Evolutionary conservation across 2,888 invertebrate species (phyloP), one percentile per base, ranked within the genome.

Genomic region (Phymatocera aterrima): DNA sequence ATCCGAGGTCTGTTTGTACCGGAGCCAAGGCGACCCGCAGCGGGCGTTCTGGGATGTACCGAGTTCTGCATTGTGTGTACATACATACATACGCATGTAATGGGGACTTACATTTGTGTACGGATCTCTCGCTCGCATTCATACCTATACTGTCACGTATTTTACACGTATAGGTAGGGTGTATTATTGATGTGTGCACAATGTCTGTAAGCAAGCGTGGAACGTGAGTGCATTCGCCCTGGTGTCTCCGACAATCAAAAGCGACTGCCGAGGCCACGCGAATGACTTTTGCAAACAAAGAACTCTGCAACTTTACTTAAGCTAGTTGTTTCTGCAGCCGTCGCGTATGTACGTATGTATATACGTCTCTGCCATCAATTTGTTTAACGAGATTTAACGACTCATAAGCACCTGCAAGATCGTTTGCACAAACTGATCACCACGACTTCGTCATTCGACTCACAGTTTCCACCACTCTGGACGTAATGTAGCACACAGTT

Each of bases 251-350:
- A 81, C 81, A 81, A 83, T 83, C 81, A 83, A 81, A 80, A 79
- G 78, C 81, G 43, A 79, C 78, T 61, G 78, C 31, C 51, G 21
- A 5, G 70, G 37, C 46, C 81, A 77, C 24, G 79, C 68, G 64
- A 79, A 81, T 74, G 80, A 79, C 79, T 81, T 68, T 64, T 15
- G 51, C 51, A 80, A 83, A 83, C 83, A 83, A 82, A 83, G 83
- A 78, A 79, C 79, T 40, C 57, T 40, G 65, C 40, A 46, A 8
- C 37, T 46, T 68, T 46, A 43, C 43, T 68, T 40, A 40, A 68
- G 43, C 43, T 68, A 68, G 68, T 43, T 43, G 68, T 68, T 68
- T 68, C 68, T 43, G 24, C 68, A 68, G 68, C 68, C 68, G 68
- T 68, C 46, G 68, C 24, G 24, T 46, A n/a, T n/a, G n/a, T n/a